Percentiles rank a stretch among this genome's conserved stretches.
Evolutionary conservation across 2,888 invertebrate genomes (phyloP).

Genomic region (Odiellus spinosus): DNA sequence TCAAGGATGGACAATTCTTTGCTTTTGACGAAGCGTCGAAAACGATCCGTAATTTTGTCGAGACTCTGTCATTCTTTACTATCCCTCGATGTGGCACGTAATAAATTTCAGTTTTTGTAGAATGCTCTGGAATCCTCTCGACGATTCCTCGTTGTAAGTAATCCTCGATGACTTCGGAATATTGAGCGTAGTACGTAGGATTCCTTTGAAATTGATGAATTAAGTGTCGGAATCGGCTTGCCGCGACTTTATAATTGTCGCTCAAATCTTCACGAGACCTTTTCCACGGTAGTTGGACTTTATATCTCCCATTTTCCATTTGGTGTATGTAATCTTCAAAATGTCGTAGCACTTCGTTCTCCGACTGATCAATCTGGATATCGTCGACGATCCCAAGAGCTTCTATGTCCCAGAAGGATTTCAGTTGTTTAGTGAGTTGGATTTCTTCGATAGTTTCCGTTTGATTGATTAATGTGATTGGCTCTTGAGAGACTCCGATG

Average conservation of each 20-base stretch:
- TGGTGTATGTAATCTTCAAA: neutral
- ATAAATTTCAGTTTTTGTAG: neutral
- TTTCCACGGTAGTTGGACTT: neutral
- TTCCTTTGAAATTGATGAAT: no score
- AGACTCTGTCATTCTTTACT: constrained; percentile 6
- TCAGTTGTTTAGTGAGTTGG: no score
- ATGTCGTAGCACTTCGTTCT: neutral
- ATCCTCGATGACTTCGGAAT: no score
- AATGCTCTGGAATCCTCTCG: no score
- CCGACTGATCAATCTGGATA: neutral
- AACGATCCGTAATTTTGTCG: constrained; percentile 7
- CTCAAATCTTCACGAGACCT: neutral
- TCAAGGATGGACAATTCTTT: constrained; percentile 3
- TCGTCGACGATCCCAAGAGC: neutral
- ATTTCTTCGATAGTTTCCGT: no score
- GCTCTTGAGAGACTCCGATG: no score
- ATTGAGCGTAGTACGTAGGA: no score
- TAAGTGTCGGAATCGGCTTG: no score
- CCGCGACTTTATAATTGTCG: neutral
- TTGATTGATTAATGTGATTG: no score
- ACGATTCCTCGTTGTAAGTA: no score
- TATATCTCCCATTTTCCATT: neutral
- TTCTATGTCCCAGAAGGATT: neutral
- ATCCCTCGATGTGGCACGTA: constrained; percentile 17
- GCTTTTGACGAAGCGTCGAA: constrained; percentile 8